Base-by-base conservation (phyloP, 2,113 vertebrate species). In the Agelaius tricolor region DNA sequence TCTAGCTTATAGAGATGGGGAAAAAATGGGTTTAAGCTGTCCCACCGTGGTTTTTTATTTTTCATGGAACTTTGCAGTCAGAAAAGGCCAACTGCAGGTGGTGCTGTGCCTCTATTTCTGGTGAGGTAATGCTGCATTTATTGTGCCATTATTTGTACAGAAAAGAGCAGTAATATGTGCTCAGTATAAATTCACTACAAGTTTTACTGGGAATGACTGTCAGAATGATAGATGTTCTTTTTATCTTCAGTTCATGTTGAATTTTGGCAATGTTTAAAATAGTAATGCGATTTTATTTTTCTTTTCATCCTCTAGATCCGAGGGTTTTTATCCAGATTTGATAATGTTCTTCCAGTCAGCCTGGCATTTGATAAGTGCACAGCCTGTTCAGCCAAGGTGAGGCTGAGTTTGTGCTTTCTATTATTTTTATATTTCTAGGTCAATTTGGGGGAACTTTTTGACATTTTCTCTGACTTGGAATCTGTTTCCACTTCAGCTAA, bases 321-420 rank as follows among this genome's bases (percentile, higher is more conserved):
- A 92, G 99, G 99, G 41, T 99, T 99, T 97, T 98, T 99, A 57
- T 99, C 99, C 52, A 98, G 99, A 81, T 99, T 99, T 90, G 99
- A 99, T 97, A 99, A 99, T 19, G 99, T 99, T 86, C 98, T 99
- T 95, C 99, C 99, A 62, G 99, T 99, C 87, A 99, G 99, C 93
- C 97, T 99, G 96, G 99, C 99, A 3, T 99, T 99, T 96, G 99
- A 99, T 97, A 99, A 99, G 96, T 99, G 99, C 97, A 99, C 99
- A 13, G 99, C 99, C 90, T 99, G 99, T 96, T 99, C 99, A 47
- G 84, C 98, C 63, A 98, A 98, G 96, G 99, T 99, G 98, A 98
- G 98, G 98, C 76, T 67, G 44, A 33, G 15, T 78, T 81, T 84
- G 35, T 54, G 20, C 61, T 90, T 87, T 41, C 28, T n/a, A 3